Percentiles rank a stretch among this genome's conserved stretches.
Conservation (phyloP, 2,113 vertebrate genomes). For the Marmota flaviventris region DNA sequence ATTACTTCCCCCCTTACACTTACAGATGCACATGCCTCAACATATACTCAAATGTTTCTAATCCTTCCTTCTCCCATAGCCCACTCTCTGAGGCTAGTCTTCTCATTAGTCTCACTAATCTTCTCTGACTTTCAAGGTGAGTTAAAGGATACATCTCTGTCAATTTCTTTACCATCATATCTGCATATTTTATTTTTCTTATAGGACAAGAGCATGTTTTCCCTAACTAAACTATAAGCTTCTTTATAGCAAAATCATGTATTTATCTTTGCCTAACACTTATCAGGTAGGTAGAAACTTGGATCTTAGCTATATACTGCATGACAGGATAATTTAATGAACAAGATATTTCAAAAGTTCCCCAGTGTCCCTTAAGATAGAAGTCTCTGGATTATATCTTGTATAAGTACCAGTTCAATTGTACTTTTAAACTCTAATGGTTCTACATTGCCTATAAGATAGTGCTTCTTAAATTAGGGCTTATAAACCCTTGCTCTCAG, state of each 20-base stretch:
- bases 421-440: background rate
- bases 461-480: background rate
- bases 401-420: background rate
- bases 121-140: background rate
- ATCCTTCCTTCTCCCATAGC: background rate
- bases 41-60: background rate
- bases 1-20: fast-evolving
- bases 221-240: background rate
- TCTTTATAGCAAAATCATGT: background rate
- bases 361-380: background rate
- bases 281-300: background rate
- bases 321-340: background rate
- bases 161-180: background rate
- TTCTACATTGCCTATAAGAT: background rate
- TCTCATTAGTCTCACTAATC: background rate
- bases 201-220: background rate
- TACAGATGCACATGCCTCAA: background rate
- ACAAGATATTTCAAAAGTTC: background rate
- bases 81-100: background rate
- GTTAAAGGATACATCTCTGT: background rate
- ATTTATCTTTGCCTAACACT: background rate
- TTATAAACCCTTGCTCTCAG: background rate
- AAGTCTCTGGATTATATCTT: constrained; percentile 15
- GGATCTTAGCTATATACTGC: background rate
- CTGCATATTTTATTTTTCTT: background rate